phyloP scores from a whole-genome alignment of 1,140 invertebrate species.

The Oryctes rhinoceros region DNA sequence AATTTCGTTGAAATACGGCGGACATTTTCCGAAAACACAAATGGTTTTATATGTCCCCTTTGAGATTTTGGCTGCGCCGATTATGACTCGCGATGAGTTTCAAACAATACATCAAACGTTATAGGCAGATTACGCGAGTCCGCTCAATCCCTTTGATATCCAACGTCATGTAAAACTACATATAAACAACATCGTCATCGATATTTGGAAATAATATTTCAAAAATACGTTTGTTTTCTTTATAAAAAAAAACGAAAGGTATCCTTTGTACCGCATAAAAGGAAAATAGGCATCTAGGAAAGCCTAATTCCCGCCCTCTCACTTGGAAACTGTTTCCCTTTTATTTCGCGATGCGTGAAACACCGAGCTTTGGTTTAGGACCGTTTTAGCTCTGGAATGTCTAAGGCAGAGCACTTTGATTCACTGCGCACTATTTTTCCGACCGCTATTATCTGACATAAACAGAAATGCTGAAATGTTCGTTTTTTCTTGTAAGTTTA shows the following conservation, averaged over 20 bases:
- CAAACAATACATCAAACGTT: background rate
- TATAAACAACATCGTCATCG: background rate
- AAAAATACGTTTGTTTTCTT: conserved; percentile 13
- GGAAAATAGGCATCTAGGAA: conserved; percentile 44
- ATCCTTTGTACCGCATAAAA: conserved; percentile 32
- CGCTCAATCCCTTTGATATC: background rate
- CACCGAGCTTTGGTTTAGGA: conserved; percentile 52
- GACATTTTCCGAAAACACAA: background rate
- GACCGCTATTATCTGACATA: conserved; percentile 52
- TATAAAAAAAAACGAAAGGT: background rate
- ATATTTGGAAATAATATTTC: background rate
- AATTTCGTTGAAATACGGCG: background rate
- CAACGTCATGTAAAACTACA: background rate
- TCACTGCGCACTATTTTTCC: conserved; percentile 47
- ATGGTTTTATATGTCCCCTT: background rate
- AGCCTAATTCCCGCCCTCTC: conserved; percentile 49
- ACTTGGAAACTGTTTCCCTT: conserved; percentile 52
- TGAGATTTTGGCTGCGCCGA: background rate
- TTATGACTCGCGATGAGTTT: background rate
- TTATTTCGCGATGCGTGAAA: conserved; percentile 54
- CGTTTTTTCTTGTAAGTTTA: background rate
- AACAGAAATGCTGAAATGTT: conserved; percentile 48
- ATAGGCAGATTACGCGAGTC: background rate
- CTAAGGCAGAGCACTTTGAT: conserved; percentile 49
- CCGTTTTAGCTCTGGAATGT: conserved; percentile 48